Base-by-base conservation (phyloP, 2,888 invertebrate genomes). In the Oligia fasciuncula region DNA sequence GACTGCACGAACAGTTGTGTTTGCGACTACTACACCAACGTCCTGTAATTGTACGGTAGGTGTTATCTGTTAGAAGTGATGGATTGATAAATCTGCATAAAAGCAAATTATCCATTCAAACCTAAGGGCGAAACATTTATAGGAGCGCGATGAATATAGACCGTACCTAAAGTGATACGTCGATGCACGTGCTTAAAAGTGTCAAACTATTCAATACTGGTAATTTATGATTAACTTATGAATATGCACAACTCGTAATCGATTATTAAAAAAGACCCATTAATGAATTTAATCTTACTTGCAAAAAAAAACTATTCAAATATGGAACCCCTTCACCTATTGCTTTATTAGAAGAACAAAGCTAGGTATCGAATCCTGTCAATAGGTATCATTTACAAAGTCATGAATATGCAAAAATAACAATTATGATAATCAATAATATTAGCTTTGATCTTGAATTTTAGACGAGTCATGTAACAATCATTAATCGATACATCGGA, bases 321-420 rank as follows among this genome's bases (percentile, higher is more conserved):
- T 63, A 65, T 29, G 57, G 79, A 83, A 91, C 89, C 92, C 92
- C 89, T 90, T 91, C 82, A 86, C 70, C 67, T 73, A 73, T 65
- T 68, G 78, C 83, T 73, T 62, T 70, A 51, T 62, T 76, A 80
- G 73, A 88, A 83, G 81, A 87, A 89, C 87, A 90, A 88, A 86
- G 77, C 40, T 74, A 40, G 6, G 40, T 40, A 84, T 85, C 81
- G 86, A 87, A 83, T 72, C 76, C 80, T 85, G 79, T 88, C 89
- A 87, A 91, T 88, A 82, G 68, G 65, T 60, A 67, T 77, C 76
- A 73, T 87, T 85, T 90, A 84, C 79, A 84, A 90, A 88, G 87
- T 89, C 93, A 96, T 96, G 96, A 96, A 96, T 96, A 96, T 96
- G 94, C 96, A 96, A 94, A 95, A 94, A 92, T 93, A 92, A 95